Evolutionary conservation across 1,140 invertebrate species (phyloP).

Genomic region (Papilio glaucus): DNA sequence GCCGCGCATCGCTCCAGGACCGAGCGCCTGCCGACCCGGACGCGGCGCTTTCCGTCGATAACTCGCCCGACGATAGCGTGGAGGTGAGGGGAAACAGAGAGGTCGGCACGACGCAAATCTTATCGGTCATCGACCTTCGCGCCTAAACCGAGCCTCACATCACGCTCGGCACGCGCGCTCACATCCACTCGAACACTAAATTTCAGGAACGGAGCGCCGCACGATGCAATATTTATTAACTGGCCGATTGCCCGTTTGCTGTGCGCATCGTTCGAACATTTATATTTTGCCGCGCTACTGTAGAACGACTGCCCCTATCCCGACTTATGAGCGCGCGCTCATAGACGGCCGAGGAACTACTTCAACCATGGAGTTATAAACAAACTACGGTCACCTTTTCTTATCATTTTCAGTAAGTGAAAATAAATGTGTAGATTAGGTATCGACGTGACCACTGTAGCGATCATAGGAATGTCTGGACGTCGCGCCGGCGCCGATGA

Average conservation of each 20-base stretch:
- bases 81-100: conserved; percentile 57
- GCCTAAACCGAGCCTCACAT: conserved; percentile 80
- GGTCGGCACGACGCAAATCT: conserved; percentile 68
- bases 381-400: not conserved
- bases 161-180: conserved; percentile 62
- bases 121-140: conserved; percentile 81
- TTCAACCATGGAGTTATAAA: not conserved
- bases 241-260: not conserved
- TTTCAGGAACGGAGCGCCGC: conserved; percentile 49
- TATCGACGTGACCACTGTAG: not conserved
- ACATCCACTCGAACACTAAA: conserved; percentile 56
- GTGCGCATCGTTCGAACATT: not conserved
- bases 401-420: not conserved
- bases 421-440: not conserved
- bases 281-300: not conserved
- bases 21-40: conserved; percentile 37
- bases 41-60: conserved; percentile 51
- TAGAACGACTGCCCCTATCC: not conserved
- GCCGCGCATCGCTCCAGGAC: not conserved
- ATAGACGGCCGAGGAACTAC: not conserved
- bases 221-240: conserved; percentile 39
- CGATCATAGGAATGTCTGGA: not conserved
- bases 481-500: conserved; percentile 53
- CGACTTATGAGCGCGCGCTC: not conserved
- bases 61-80: conserved; percentile 54